These are phyloP conservation scores for Bufo gargarizans DNA, from an alignment of 2,113 vertebrate genomes.

Conservation along the genomic window DNA sequence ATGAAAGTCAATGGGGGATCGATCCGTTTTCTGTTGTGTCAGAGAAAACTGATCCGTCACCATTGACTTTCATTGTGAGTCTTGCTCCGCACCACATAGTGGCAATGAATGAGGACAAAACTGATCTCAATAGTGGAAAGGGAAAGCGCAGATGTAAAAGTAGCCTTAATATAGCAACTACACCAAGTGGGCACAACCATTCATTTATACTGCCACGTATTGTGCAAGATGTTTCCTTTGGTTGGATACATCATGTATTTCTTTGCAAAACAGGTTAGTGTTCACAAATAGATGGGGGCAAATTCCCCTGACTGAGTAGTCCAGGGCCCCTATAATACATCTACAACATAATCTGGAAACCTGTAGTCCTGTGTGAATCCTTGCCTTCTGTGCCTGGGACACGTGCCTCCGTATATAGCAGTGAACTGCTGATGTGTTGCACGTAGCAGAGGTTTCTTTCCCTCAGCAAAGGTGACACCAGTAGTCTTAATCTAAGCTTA, in stretches of 20 bases:
- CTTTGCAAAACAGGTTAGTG: neutral
- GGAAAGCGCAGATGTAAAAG: too few relatives aligned
- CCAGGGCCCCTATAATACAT: too few relatives aligned
- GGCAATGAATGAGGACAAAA: too few relatives aligned
- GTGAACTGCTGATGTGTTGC: neutral
- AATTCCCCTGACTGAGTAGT: neutral
- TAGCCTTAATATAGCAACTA: too few relatives aligned
- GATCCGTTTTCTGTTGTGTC: too few relatives aligned
- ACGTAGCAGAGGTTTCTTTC: neutral
- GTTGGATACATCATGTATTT: neutral
- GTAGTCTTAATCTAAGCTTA: constrained; percentile 24
- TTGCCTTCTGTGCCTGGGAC: neutral
- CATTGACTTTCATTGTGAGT: too few relatives aligned
- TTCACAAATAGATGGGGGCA: neutral
- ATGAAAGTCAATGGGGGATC: too few relatives aligned
- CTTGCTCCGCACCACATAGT: too few relatives aligned
- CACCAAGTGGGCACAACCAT: too few relatives aligned
- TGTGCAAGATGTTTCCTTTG: neutral
- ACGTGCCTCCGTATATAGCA: neutral
- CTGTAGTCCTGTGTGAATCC: neutral
- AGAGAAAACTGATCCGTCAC: too few relatives aligned
- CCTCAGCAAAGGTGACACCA: constrained; percentile 38
- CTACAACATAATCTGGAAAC: neutral
- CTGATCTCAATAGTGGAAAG: too few relatives aligned
- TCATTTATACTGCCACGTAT: neutral